These are phyloP conservation scores for Drosophila suzukii DNA, from an alignment of 1,140 invertebrate genomes.

Conservation along the genomic window DNA sequence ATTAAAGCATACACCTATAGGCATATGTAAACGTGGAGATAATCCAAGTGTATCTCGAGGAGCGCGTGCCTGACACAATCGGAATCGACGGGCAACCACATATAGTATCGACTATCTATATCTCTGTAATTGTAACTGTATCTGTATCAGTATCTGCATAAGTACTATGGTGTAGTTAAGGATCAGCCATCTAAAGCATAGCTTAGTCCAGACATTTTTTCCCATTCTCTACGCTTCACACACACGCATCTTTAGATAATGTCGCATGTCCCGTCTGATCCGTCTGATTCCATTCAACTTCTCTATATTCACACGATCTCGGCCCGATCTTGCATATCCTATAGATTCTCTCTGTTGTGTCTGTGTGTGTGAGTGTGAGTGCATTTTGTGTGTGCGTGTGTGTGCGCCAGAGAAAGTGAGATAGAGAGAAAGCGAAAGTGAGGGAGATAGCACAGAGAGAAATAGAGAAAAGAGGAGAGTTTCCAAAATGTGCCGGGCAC, in stretches of 20 bases:
- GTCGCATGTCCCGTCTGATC: slow-evolving; percentile 22
- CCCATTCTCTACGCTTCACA: slow-evolving; percentile 17
- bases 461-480: slow-evolving; percentile 14
- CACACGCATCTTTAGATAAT: slow-evolving; percentile 18
- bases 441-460: slow-evolving; percentile 13
- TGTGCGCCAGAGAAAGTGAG: slow-evolving; percentile 1
- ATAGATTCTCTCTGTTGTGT: background rate
- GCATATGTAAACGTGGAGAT: slow-evolving; percentile 41
- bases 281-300: slow-evolving; percentile 18
- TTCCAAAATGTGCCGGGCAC: slow-evolving; percentile 56
- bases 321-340: slow-evolving; percentile 22
- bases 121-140: slow-evolving; percentile 22
- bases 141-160: slow-evolving; percentile 11
- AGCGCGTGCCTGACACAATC: slow-evolving; percentile 55
- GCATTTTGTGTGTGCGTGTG: slow-evolving; percentile 2
- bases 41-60: slow-evolving; percentile 48
- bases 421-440: background rate
- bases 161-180: slow-evolving; percentile 37
- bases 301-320: slow-evolving; percentile 4
- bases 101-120: slow-evolving; percentile 30
- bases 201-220: slow-evolving; percentile 55
- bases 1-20: slow-evolving; percentile 54
- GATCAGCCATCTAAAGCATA: slow-evolving; percentile 63
- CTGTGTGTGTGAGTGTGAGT: background rate
- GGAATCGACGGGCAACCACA: slow-evolving; percentile 15